These are phyloP conservation scores for Atopsyche davidsoni DNA, from an alignment of 1,140 invertebrate species.

Conservation along the genomic window DNA sequence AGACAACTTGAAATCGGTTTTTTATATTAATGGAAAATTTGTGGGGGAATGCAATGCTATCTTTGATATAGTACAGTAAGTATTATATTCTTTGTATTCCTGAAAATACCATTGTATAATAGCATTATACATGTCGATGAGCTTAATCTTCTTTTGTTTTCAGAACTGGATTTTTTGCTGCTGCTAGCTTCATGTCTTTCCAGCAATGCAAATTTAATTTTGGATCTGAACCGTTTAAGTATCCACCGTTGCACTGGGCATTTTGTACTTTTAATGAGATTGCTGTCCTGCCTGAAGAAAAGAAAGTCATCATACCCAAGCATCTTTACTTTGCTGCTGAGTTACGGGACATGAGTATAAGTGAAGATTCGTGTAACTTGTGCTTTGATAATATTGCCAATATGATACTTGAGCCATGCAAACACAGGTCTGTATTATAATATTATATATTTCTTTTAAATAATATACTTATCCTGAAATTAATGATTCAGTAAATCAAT, in stretches of 20 bases:
- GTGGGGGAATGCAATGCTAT: too few relatives aligned
- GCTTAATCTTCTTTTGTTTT: too few relatives aligned
- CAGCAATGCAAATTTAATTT: slow-evolving; percentile 94
- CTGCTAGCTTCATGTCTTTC: slow-evolving; percentile 93
- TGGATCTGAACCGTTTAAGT: slow-evolving; percentile 73
- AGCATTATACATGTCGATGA: too few relatives aligned
- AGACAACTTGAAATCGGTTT: slow-evolving; percentile 50
- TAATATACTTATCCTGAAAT: slow-evolving; percentile 2
- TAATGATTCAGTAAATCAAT: slow-evolving; percentile 1
- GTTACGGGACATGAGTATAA: slow-evolving; percentile 66
- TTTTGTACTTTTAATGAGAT: slow-evolving; percentile 75
- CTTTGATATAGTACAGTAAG: too few relatives aligned
- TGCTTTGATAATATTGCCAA: slow-evolving; percentile 78
- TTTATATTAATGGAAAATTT: neutral
- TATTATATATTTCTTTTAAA: slow-evolving; percentile 3
- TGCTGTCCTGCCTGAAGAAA: slow-evolving; percentile 61
- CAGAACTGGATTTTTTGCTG: slow-evolving; percentile 85
- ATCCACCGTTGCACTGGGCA: slow-evolving; percentile 61
- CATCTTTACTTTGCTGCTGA: slow-evolving; percentile 72
- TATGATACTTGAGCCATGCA: slow-evolving; percentile 71
- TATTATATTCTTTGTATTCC: too few relatives aligned
- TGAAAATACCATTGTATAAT: too few relatives aligned
- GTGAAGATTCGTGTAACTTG: slow-evolving; percentile 81
- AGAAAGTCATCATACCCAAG: slow-evolving; percentile 66
- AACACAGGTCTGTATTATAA: slow-evolving; percentile 60